A percentile compares a stretch with the other conserved stretches of the same genome.
Conservation (phyloP, 2,888 invertebrate species). For the Aleiodes testaceus region DNA sequence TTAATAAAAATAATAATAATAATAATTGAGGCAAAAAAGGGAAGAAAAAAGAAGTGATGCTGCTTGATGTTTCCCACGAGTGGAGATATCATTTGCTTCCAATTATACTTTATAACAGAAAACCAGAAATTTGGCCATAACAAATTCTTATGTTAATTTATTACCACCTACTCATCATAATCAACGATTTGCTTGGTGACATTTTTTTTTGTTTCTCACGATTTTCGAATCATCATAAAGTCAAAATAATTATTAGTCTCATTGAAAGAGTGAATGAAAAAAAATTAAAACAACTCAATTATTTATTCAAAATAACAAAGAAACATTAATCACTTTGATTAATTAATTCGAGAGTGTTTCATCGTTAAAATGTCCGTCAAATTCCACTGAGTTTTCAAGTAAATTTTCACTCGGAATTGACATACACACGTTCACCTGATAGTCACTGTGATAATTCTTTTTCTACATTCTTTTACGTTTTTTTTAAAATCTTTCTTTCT, state of each 20-base stretch:
- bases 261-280: neutral
- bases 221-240: slow-evolving; percentile 4
- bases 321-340: slow-evolving; percentile 18
- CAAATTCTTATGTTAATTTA: slow-evolving; percentile 26
- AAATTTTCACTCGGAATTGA: slow-evolving; percentile 53
- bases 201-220: slow-evolving; percentile 21
- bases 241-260: neutral
- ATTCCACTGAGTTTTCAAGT: slow-evolving; percentile 60
- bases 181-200: neutral
- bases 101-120: slow-evolving; percentile 17
- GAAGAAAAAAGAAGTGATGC: no score
- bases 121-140: slow-evolving; percentile 22
- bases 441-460: slow-evolving; percentile 38
- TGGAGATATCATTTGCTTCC: slow-evolving; percentile 7
- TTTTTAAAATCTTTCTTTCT: slow-evolving; percentile 43
- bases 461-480: slow-evolving; percentile 34
- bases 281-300: slow-evolving; percentile 1
- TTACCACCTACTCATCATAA: slow-evolving; percentile 19
- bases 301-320: neutral
- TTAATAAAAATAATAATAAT: neutral
- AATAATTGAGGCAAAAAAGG: slow-evolving; percentile 6
- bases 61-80: slow-evolving; percentile 18
- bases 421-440: neutral
- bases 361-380: slow-evolving; percentile 8
- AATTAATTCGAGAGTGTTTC: slow-evolving; percentile 2